Conservation (phyloP, 35 echinoderm and acorn worm species). For the Lytechinus pictus region DNA sequence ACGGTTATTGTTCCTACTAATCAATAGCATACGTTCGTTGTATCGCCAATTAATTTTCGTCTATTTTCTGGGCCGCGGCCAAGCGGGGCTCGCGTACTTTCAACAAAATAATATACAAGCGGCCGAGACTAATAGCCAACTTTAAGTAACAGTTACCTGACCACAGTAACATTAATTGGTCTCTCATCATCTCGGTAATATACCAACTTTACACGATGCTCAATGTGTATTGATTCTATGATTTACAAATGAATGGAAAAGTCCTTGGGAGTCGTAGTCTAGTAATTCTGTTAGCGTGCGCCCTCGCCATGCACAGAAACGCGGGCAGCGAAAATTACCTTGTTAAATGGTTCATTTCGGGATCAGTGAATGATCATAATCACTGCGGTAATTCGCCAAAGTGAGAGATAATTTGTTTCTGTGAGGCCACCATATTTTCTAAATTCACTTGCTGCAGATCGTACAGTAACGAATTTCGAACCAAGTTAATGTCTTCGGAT, state of each 20-base stretch:
- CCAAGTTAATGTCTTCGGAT: too few relatives aligned
- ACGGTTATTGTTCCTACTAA: not conserved
- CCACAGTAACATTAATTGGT: not conserved
- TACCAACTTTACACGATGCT: not conserved
- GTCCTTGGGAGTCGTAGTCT: not conserved
- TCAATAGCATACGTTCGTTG: not conserved
- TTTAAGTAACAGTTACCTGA: not conserved
- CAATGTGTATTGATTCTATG: not conserved
- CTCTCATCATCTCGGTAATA: not conserved
- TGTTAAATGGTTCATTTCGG: not conserved
- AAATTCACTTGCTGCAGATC: not conserved
- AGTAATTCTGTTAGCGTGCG: not conserved
- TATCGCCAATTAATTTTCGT: not conserved
- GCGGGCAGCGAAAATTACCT: not conserved
- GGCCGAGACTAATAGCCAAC: not conserved
- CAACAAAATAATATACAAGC: not conserved
- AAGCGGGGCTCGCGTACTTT: not conserved
- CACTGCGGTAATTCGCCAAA: not conserved
- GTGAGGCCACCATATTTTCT: not conserved
- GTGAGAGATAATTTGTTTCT: conserved; percentile 10
- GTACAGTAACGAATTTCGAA: too few relatives aligned
- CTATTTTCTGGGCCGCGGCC: not conserved
- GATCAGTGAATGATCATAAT: not conserved
- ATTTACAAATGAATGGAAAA: not conserved
- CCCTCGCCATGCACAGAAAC: not conserved